Evolutionary conservation across 2,888 invertebrate species (phyloP).

Genomic region (Acanthococcus lagerstroemiae): DNA sequence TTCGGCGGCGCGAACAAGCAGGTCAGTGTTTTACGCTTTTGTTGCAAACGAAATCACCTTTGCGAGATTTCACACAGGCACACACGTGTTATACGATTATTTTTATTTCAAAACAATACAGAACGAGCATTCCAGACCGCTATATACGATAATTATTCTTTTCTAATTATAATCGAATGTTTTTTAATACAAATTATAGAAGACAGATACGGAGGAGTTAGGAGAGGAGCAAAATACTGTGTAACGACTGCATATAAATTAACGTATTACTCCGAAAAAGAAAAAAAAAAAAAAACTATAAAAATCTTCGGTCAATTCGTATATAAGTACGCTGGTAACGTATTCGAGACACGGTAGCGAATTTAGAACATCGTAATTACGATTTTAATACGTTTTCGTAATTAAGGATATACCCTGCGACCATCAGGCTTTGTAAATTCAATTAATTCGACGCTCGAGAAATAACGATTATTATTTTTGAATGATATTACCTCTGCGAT

Average conservation of each 20-base stretch:
- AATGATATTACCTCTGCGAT: not conserved
- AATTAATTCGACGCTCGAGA: not conserved
- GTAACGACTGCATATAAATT: slow-evolving; percentile 6
- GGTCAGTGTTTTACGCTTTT: not conserved
- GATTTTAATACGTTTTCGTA: slow-evolving; percentile 2
- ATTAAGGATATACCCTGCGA: not conserved
- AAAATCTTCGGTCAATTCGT: not conserved
- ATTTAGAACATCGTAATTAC: slow-evolving; percentile 4
- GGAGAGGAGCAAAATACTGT: not conserved
- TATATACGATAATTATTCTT: not conserved
- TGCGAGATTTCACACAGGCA: too few species aligned
- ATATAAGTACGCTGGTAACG: too few species aligned
- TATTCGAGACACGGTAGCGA: slow-evolving; percentile 3
- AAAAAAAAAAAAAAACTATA: not conserved
- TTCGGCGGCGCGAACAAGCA: not conserved
- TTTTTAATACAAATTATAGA: not conserved
- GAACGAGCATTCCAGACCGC: not conserved
- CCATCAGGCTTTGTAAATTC: not conserved
- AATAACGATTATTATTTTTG: not conserved
- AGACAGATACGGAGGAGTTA: not conserved
- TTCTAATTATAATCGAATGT: not conserved
- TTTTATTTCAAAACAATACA: not conserved
- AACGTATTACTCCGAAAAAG: not conserved
- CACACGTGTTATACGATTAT: too few species aligned
- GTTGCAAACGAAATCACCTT: not conserved